phyloP scores from a whole-genome alignment of 2,888 invertebrate genomes.

The Synergus japonicus region DNA sequence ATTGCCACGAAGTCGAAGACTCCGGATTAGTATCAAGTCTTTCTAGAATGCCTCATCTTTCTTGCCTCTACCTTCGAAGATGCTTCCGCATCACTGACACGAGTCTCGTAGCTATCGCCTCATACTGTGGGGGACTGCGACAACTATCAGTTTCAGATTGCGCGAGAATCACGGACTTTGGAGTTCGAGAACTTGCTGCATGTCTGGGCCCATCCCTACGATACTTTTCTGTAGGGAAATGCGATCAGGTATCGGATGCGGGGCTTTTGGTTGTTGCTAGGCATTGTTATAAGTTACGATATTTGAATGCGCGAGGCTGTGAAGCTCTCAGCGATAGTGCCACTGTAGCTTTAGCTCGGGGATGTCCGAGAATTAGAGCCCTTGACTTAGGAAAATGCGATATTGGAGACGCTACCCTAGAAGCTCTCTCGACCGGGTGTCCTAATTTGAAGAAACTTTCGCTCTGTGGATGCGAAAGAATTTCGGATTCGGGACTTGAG shows the following conservation, averaged over 20 bases:
- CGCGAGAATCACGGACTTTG: conserved; percentile 92
- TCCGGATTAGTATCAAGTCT: conserved; percentile 90
- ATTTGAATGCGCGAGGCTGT: conserved; percentile 94
- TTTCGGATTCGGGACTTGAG: conserved; percentile 93
- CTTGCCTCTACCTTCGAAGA: conserved; percentile 91
- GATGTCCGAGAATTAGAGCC: conserved; percentile 91
- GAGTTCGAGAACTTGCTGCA: conserved; percentile 91
- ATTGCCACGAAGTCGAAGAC: conserved; percentile 91
- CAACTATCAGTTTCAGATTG: conserved; percentile 96
- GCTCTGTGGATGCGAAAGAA: conserved; percentile 92
- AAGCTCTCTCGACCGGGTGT: conserved; percentile 92
- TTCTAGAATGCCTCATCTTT: conserved; percentile 91
- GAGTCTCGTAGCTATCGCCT: conserved; percentile 94
- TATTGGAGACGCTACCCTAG: conserved; percentile 92
- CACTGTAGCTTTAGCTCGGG: conserved; percentile 90
- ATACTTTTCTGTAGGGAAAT: conserved; percentile 95
- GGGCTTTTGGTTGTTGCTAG: conserved; percentile 92
- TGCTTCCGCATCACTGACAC: conserved; percentile 94
- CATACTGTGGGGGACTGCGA: conserved; percentile 89
- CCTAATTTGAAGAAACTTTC: conserved; percentile 94
- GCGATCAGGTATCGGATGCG: conserved; percentile 94
- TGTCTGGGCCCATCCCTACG: conserved; percentile 92
- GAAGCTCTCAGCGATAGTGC: conserved; percentile 97
- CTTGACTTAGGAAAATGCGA: conserved; percentile 96
- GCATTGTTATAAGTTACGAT: conserved; percentile 92